Evolutionary conservation across 2,888 invertebrate genomes (phyloP).

Genomic region (Amphimallon solstitiale): DNA sequence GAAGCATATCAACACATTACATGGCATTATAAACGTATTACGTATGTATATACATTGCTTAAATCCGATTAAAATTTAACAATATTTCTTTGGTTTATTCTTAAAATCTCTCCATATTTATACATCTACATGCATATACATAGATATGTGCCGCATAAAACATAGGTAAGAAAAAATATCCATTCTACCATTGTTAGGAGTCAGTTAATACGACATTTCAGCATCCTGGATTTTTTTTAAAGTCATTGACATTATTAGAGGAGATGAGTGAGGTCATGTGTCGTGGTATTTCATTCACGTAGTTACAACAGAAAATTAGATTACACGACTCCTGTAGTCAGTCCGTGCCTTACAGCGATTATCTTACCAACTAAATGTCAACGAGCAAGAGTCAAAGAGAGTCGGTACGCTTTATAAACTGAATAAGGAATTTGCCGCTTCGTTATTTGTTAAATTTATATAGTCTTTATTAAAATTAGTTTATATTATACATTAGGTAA

Average conservation of each 20-base stretch:
- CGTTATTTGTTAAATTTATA: slow-evolving; percentile 22
- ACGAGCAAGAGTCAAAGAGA: slow-evolving; percentile 14
- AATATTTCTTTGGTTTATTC: neutral
- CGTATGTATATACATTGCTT: neutral
- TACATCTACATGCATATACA: neutral
- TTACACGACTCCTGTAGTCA: slow-evolving; percentile 33
- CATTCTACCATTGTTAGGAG: too few species aligned
- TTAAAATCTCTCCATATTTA: slow-evolving; percentile 5
- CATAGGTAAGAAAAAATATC: neutral
- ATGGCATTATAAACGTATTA: slow-evolving; percentile 17
- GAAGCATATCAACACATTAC: slow-evolving; percentile 9
- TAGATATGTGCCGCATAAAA: neutral
- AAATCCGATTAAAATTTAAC: slow-evolving; percentile 21
- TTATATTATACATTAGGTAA: slow-evolving; percentile 5
- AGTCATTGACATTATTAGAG: slow-evolving; percentile 30
- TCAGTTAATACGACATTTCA: slow-evolving; percentile 19
- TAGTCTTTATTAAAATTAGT: slow-evolving; percentile 13
- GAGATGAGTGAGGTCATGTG: slow-evolving; percentile 39
- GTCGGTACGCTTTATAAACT: slow-evolving; percentile 37
- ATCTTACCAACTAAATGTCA: slow-evolving; percentile 26
- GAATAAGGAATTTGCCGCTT: slow-evolving; percentile 38
- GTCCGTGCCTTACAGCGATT: slow-evolving; percentile 29
- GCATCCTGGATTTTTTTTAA: slow-evolving; percentile 18
- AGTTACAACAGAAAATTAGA: slow-evolving; percentile 34
- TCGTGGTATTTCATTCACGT: slow-evolving; percentile 37